These are phyloP conservation scores for Plagiodera versicolora DNA, from an alignment of 2,888 invertebrate species.

Conservation along the genomic window DNA sequence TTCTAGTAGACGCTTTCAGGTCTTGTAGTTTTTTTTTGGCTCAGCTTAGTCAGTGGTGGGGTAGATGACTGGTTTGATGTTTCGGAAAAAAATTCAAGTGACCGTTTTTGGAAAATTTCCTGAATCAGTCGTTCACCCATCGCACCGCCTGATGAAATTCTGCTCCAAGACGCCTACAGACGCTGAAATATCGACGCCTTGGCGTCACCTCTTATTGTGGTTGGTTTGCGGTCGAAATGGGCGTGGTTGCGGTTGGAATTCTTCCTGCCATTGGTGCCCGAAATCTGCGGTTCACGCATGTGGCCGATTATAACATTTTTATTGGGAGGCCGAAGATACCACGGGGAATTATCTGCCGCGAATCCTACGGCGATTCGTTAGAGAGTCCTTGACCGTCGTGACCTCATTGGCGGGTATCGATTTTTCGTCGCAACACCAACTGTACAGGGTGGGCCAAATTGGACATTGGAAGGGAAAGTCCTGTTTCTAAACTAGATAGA, in stretches of 20 bases:
- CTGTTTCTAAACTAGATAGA: no score
- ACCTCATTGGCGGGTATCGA: conserved; percentile 28
- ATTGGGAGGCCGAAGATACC: conserved; percentile 45
- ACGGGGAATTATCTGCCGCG: conserved; percentile 12
- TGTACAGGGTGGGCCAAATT: no score
- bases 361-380: neutral
- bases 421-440: conserved; percentile 20
- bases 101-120: no score
- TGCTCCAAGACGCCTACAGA: conserved; percentile 46
- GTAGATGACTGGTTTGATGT: no score
- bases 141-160: conserved; percentile 23
- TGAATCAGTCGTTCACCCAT: neutral
- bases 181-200: conserved; percentile 50
- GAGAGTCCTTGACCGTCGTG: conserved; percentile 17
- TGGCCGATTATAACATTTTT: conserved; percentile 56
- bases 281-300: conserved; percentile 62
- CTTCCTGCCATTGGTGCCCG: conserved; percentile 61
- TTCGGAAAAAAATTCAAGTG: no score
- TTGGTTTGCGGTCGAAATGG: conserved; percentile 53
- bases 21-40: no score
- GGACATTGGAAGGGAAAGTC: no score
- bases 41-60: no score
- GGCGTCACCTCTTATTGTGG: conserved; percentile 56
- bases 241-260: conserved; percentile 62
- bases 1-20: no score